Percentiles rank a stretch among this genome's conserved stretches.
Conservation (phyloP, 64 coral and sea anemone genomes). For the Montipora efflorescens region DNA sequence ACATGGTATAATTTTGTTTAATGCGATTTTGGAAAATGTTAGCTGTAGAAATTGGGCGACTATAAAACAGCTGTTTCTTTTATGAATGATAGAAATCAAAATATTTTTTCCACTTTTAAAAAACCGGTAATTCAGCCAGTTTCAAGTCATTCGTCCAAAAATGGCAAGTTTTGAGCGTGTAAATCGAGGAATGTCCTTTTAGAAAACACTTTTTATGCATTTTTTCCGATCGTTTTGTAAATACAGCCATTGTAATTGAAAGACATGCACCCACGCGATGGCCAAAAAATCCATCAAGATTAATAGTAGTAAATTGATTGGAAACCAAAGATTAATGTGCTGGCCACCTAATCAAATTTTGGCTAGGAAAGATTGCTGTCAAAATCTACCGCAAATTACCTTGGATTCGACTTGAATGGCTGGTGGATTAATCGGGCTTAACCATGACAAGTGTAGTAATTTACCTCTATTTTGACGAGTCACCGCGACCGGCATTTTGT, state of each 20-base stretch:
- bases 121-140: too few species aligned
- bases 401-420: neutral
- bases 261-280: slow-evolving; percentile 18
- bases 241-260: neutral
- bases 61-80: neutral
- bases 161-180: neutral
- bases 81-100: neutral
- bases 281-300: slow-evolving; percentile 4
- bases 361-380: neutral
- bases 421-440: neutral
- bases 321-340: slow-evolving; percentile 25
- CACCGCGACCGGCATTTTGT: slow-evolving; percentile 1
- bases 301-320: neutral
- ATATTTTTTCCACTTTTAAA: too few species aligned
- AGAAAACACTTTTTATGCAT: neutral
- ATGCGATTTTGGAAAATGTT: neutral
- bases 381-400: slow-evolving; percentile 15
- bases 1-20: neutral
- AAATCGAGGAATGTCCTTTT: slow-evolving; percentile 9
- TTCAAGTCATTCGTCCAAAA: too few species aligned
- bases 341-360: neutral
- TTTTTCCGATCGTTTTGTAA: too few species aligned
- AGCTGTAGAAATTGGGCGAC: too few species aligned
- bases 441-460: neutral
- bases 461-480: slow-evolving; percentile 1